A percentile compares a stretch with the other conserved stretches of the same genome.
Evolutionary conservation across 2,113 vertebrate species (phyloP).

Genomic region (Cyphomyrus discorhynchus): DNA sequence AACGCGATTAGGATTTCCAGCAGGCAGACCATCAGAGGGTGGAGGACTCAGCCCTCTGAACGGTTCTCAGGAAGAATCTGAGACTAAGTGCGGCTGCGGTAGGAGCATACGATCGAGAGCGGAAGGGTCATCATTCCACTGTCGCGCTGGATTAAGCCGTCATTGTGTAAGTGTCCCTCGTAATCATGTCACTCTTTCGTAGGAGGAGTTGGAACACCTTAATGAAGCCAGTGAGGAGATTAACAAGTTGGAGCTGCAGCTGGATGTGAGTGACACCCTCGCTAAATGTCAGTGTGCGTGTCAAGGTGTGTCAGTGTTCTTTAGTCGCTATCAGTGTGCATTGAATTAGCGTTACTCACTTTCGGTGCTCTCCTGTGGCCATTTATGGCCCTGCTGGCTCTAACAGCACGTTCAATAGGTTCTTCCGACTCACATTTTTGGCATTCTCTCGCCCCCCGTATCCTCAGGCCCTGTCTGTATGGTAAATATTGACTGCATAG

Average conservation of each 20-base stretch:
- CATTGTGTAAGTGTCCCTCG: not conserved
- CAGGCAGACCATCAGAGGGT: not conserved
- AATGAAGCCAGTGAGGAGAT: constrained; percentile 88
- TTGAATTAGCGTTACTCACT: not conserved
- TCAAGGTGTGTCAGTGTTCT: not conserved
- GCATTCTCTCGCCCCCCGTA: not conserved
- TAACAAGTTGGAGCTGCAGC: constrained; percentile 79
- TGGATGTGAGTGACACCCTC: constrained; percentile 68
- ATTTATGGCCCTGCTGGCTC: not conserved
- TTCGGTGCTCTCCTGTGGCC: not conserved
- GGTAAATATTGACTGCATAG: not conserved
- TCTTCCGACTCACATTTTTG: not conserved
- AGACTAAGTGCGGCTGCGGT: not conserved
- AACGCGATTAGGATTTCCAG: not conserved
- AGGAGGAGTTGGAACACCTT: constrained; percentile 85
- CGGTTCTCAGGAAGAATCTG: not conserved
- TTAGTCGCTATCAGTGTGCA: not conserved
- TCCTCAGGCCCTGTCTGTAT: not conserved
- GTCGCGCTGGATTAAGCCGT: not conserved
- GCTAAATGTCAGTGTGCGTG: not conserved
- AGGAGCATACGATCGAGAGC: not conserved
- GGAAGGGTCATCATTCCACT: not conserved
- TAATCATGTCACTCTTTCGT: constrained; percentile 16
- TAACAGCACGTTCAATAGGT: not conserved
- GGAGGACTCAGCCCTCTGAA: not conserved